Conservation (phyloP, 2,888 invertebrate genomes). For the Drosophila yooni region DNA sequence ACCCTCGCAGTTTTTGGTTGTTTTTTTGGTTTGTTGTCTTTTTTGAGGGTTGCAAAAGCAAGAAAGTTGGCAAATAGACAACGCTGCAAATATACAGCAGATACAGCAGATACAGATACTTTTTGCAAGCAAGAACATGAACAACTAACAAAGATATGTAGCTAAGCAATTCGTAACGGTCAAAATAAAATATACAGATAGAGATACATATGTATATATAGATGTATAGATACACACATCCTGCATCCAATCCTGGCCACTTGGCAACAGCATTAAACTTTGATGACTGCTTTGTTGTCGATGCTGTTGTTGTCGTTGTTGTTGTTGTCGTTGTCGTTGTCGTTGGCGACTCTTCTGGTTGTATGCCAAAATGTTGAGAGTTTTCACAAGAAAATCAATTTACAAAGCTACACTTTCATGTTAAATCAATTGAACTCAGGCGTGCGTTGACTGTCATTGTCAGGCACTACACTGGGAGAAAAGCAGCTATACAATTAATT, state of each 20-base stretch:
- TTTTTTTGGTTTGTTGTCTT: constrained; percentile 5
- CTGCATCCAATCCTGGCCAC: constrained; percentile 29
- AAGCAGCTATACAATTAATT: not conserved
- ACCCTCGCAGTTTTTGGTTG: constrained; percentile 64
- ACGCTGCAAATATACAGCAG: constrained; percentile 15
- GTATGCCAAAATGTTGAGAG: constrained; percentile 59
- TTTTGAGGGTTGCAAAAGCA: constrained; percentile 72
- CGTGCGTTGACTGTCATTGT: constrained; percentile 73
- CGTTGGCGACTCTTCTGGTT: constrained; percentile 37
- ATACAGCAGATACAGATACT: constrained; percentile 52
- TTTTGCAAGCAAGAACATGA: constrained; percentile 54
- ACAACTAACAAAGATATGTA: constrained; percentile 47
- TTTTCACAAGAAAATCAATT: constrained; percentile 74
- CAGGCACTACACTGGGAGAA: constrained; percentile 17
- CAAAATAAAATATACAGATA: constrained; percentile 54
- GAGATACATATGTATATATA: constrained; percentile 23
- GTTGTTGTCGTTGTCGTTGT: constrained; percentile 7
- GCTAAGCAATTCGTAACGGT: constrained; percentile 75
- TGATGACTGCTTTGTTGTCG: constrained; percentile 47
- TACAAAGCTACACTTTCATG: constrained; percentile 78
- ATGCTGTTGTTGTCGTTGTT: constrained; percentile 10
- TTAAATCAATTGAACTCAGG: constrained; percentile 79
- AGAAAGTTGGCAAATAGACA: constrained; percentile 58
- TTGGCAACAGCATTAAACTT: constrained; percentile 71
- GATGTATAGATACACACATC: constrained; percentile 13